Conservation (phyloP, 2,113 vertebrate genomes). For the Pristiophorus japonicus region DNA sequence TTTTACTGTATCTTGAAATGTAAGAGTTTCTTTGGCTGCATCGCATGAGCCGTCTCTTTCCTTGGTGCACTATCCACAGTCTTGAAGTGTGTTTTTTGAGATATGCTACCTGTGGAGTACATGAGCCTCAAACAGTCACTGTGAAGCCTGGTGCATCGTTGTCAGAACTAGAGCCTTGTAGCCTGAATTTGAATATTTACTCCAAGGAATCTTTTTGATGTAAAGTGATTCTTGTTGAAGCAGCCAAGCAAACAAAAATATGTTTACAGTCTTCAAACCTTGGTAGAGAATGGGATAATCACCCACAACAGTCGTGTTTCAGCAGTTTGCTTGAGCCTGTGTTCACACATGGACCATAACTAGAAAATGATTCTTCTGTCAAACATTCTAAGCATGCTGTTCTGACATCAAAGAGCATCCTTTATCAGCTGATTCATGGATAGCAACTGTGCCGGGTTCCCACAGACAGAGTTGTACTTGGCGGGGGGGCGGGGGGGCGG, state of each 20-base stretch:
- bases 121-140: background rate
- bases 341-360: background rate
- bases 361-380: background rate
- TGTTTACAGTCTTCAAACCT: background rate
- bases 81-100: background rate
- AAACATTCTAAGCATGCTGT: background rate
- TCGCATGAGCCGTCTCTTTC: background rate
- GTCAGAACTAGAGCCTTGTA: background rate
- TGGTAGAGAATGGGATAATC: background rate
- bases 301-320: background rate
- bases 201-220: background rate
- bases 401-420: background rate
- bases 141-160: background rate
- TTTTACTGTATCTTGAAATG: background rate
- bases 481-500: too few species aligned
- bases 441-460: background rate
- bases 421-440: background rate
- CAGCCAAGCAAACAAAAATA: background rate
- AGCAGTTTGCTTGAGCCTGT: background rate
- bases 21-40: background rate
- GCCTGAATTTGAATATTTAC: background rate
- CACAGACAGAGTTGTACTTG: background rate
- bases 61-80: too few species aligned
- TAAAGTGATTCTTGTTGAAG: background rate
- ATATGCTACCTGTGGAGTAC: background rate